Base-by-base conservation (phyloP, 2,888 invertebrate species). In the Lithophane leautieri region DNA sequence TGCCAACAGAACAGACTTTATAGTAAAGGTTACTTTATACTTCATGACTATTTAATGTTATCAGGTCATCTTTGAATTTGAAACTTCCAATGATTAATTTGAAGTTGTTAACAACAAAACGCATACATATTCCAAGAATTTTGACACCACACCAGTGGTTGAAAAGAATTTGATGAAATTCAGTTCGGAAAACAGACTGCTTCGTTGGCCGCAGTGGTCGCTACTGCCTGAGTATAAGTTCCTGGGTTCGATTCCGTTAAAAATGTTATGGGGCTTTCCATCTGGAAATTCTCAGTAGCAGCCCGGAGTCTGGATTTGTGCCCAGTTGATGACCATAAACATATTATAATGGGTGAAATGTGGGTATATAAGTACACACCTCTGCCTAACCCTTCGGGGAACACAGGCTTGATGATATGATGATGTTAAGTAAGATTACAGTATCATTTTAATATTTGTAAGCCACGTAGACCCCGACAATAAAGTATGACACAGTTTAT, bases 21-120 rank as follows among this genome's bases (percentile, higher is more conserved):
- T 68, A 54, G 71, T 70, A 90, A 91, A 91, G 89, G 91, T 91
- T 89, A 89, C 63, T 74, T 68, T 76, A 82, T 89, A 89, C 68
- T 50, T 60, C 67, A 76, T 60, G 60, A 60, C n/a, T 42, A 42
- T 58, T 25, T 52, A 54, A 70, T 52, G 52, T 42, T 61, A 72
- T 61, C 69, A 28, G 34, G 62, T 42, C 65, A 81, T 52, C 67
- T 69, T 52, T 42, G 25, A 65, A 61, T 70, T 69, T 44, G 19
- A n/a, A 66, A 60, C 34, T 42, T 60, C 12, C 4, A 28, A 65
- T 52, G 44, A 63, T 70, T 42, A 12, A 44, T 44, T 1, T 22
- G 14, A n/a, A 73, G 52, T 44, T 52, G 14, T 40, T 34, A 40
- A 28, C 25, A 40, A 47, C 22, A n/a, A 70, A n/a, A n/a, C 11